Percentiles rank a stretch among this genome's conserved stretches.
These are phyloP conservation scores for Stichopus horrens DNA, from an alignment of 53 echinoderm and acorn worm genomes.

Conservation along the genomic window DNA sequence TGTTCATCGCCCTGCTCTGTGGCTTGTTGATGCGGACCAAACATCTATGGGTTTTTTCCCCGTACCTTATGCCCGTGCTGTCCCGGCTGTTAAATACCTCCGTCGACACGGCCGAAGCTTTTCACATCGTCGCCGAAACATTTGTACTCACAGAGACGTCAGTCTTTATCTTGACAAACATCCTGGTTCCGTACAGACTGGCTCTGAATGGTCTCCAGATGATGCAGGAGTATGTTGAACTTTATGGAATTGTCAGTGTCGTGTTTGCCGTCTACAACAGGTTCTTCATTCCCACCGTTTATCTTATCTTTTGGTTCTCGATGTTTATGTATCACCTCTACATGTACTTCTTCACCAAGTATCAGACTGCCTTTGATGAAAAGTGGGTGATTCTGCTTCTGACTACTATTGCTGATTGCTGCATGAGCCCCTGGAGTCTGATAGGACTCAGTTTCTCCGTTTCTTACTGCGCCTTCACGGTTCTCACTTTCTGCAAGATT, in stretches of 20 bases:
- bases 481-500: slow-evolving; percentile 77
- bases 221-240: slow-evolving; percentile 81
- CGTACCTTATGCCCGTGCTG: slow-evolving; percentile 68
- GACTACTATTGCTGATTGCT: slow-evolving; percentile 84
- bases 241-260: slow-evolving; percentile 82
- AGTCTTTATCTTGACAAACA: slow-evolving; percentile 68
- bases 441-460: slow-evolving; percentile 91
- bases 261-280: slow-evolving; percentile 81
- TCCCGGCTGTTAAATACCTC: slow-evolving; percentile 52
- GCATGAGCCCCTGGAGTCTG: slow-evolving; percentile 92
- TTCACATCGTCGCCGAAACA: slow-evolving; percentile 66
- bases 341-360: slow-evolving; percentile 68
- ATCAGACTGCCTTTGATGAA: slow-evolving; percentile 62
- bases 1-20: slow-evolving; percentile 60
- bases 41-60: slow-evolving; percentile 72
- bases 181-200: slow-evolving; percentile 80
- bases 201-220: slow-evolving; percentile 78
- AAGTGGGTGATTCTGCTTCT: slow-evolving; percentile 76
- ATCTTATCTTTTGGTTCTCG: slow-evolving; percentile 79
- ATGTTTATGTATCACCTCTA: slow-evolving; percentile 79
- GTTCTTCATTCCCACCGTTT: slow-evolving; percentile 82
- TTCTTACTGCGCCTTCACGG: slow-evolving; percentile 80
- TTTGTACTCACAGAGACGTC: slow-evolving; percentile 63
- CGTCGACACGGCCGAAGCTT: slow-evolving; percentile 49
- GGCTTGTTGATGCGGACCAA: slow-evolving; percentile 65